Conservation (phyloP, 2,113 vertebrate genomes). For the Stercorarius parasiticus region DNA sequence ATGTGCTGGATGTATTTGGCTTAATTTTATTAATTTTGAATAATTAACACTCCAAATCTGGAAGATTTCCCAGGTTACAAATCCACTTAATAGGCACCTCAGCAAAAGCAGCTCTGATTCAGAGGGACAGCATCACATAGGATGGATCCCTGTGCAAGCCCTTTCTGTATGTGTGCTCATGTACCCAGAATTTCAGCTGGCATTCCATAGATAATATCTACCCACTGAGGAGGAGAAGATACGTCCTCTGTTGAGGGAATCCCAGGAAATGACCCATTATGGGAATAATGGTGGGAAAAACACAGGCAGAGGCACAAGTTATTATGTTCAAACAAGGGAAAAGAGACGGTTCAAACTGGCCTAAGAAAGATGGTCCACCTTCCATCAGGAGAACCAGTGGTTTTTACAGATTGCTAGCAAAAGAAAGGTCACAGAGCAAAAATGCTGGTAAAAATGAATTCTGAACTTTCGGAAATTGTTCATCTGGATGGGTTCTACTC, state of each 20-base stretch:
- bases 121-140: not conserved
- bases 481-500: not conserved
- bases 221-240: not conserved
- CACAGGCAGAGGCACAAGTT: no score
- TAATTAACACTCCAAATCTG: not conserved
- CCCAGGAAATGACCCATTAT: not conserved
- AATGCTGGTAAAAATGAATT: not conserved
- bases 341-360: not conserved
- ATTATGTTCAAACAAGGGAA: not conserved
- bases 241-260: not conserved
- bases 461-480: not conserved
- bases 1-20: not conserved
- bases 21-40: not conserved
- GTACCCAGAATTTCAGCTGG: not conserved
- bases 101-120: not conserved
- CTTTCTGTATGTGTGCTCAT: not conserved
- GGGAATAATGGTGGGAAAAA: not conserved
- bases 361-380: not conserved
- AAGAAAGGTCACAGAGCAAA: not conserved
- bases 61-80: conserved; percentile 1
- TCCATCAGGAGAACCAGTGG: not conserved
- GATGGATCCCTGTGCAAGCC: not conserved
- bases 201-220: not conserved
- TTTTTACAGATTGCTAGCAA: not conserved
- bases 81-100: not conserved